Conservation (phyloP, 2,888 invertebrate species). For the Apamea crenata region DNA sequence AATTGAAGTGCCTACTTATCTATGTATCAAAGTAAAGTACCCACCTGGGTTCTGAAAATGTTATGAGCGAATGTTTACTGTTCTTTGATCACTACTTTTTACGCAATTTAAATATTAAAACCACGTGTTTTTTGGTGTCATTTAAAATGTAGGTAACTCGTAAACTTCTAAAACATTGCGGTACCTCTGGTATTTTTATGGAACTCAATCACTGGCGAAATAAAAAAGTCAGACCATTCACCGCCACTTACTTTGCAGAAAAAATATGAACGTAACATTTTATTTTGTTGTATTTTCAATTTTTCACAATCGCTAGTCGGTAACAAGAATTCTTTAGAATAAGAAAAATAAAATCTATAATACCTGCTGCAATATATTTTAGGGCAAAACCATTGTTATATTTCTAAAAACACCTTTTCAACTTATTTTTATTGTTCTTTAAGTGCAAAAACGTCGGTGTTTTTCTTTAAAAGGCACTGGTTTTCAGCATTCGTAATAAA, state of each 20-base stretch:
- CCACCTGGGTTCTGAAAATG: background rate
- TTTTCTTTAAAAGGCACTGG: slow-evolving; percentile 14
- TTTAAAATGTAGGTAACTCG: slow-evolving; percentile 1
- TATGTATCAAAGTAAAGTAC: background rate
- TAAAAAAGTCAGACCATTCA: slow-evolving; percentile 21
- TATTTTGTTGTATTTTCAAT: slow-evolving; percentile 24
- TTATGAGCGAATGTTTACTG: background rate
- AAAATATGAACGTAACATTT: slow-evolving; percentile 20
- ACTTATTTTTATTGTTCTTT: background rate
- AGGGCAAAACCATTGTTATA: slow-evolving; percentile 12
- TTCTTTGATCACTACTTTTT: background rate
- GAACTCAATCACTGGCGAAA: slow-evolving; percentile 12
- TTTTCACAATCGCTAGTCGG: background rate
- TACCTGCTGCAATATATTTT: slow-evolving; percentile 20
- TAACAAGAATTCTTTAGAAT: slow-evolving; percentile 21
- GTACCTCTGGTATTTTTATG: background rate
- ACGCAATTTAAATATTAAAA: slow-evolving; percentile 11
- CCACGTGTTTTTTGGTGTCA: slow-evolving; percentile 2
- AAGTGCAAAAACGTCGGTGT: background rate
- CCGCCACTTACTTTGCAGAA: slow-evolving; percentile 5
- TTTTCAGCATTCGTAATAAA: slow-evolving; percentile 19
- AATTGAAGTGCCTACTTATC: background rate
- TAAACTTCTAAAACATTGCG: slow-evolving; percentile 15
- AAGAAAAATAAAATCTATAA: slow-evolving; percentile 12
- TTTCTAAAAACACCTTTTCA: slow-evolving; percentile 15